These are phyloP conservation scores for Aporophyla nigra DNA, from an alignment of 2,888 invertebrate species.

Conservation along the genomic window DNA sequence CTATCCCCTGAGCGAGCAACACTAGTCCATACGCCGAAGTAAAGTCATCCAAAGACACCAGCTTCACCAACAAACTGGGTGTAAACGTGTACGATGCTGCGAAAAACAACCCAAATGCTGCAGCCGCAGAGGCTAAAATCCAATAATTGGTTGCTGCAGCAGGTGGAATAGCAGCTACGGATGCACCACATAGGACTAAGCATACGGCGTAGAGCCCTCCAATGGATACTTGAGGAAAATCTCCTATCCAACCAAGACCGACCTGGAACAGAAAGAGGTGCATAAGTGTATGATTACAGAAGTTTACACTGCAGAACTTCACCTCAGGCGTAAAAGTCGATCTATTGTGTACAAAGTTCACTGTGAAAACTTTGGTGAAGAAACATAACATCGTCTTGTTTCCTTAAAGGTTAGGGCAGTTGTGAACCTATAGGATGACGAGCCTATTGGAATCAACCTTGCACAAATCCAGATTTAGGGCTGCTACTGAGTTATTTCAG, in stretches of 20 bases:
- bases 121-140: conserved; percentile 88
- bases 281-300: not conserved
- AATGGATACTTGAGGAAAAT: conserved; percentile 95
- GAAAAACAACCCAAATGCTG: conserved; percentile 96
- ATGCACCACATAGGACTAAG: conserved; percentile 92
- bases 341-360: not conserved
- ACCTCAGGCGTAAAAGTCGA: not conserved
- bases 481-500: too few species aligned
- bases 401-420: too few species aligned
- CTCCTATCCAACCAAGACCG: conserved; percentile 96
- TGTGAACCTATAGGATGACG: too few species aligned
- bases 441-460: too few species aligned
- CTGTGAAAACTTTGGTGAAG: not conserved
- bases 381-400: too few species aligned
- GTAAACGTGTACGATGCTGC: conserved; percentile 98
- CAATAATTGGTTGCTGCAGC: conserved; percentile 86
- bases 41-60: conserved; percentile 97
- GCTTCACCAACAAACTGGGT: conserved; percentile 96
- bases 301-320: not conserved
- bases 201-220: conserved; percentile 95
- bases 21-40: conserved; percentile 98
- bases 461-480: too few species aligned
- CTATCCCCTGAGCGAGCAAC: conserved; percentile 97
- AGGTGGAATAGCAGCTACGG: conserved; percentile 92
- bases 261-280: conserved; percentile 88